Conservation (phyloP, 1,140 invertebrate species). For the Drosophila punjabiensis region DNA sequence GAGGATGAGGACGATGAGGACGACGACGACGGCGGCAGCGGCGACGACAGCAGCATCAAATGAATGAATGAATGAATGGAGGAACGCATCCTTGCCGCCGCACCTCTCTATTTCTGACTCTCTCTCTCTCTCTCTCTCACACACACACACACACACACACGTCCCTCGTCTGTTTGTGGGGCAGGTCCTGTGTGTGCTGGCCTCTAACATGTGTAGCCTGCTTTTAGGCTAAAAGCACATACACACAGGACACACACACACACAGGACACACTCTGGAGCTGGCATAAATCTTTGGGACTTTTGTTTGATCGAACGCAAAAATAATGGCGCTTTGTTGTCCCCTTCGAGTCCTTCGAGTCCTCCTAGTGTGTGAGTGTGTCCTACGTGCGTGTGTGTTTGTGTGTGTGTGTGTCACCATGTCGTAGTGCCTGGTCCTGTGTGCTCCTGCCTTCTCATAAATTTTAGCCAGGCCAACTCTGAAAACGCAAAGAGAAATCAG, state of each 20-base stretch:
- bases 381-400: slow-evolving; percentile 9
- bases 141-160: too few species aligned
- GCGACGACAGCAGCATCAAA: slow-evolving; percentile 66
- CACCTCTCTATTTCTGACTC: slow-evolving; percentile 30
- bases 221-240: slow-evolving; percentile 72
- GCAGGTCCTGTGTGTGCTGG: slow-evolving; percentile 29
- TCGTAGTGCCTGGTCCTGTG: slow-evolving; percentile 18
- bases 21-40: slow-evolving; percentile 20
- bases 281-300: slow-evolving; percentile 74
- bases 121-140: not conserved
- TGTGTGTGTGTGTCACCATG: slow-evolving; percentile 15
- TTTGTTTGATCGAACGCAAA: slow-evolving; percentile 82
- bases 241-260: slow-evolving; percentile 13
- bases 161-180: slow-evolving; percentile 2
- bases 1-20: slow-evolving; percentile 29
- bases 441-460: slow-evolving; percentile 58
- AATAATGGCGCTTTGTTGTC: slow-evolving; percentile 77
- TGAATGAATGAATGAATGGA: slow-evolving; percentile 80
- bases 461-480: slow-evolving; percentile 51
- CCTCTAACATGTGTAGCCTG: slow-evolving; percentile 67
- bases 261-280: slow-evolving; percentile 18
- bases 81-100: slow-evolving; percentile 10
- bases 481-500: slow-evolving; percentile 58
- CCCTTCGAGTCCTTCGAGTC: slow-evolving; percentile 11
- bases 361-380: not conserved